A percentile compares a stretch with the other conserved stretches of the same genome.
These are phyloP conservation scores for Neosilurus mollespiculum DNA, from an alignment of 2,797 vertebrate genomes.

Conservation along the genomic window DNA sequence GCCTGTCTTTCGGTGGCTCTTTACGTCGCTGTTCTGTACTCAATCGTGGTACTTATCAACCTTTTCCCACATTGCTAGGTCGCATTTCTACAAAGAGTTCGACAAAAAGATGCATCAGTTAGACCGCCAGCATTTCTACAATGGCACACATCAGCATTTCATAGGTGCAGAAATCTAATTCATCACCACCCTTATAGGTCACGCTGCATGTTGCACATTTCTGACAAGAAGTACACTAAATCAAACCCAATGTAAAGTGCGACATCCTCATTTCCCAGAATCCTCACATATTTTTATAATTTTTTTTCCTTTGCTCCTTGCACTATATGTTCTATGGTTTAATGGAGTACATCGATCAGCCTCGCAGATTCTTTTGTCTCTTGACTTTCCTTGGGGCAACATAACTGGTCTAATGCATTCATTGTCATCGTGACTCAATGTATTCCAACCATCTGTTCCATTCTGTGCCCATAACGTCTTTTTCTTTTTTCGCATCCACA, in stretches of 20 bases:
- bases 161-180: conserved; percentile 45
- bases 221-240: conserved; percentile 34
- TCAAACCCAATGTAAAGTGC: conserved; percentile 25
- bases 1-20: neutral
- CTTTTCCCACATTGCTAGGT: neutral
- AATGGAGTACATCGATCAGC: conserved; percentile 47
- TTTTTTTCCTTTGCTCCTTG: neutral
- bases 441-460: conserved; percentile 57
- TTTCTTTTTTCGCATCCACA: conserved; percentile 30
- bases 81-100: conserved; percentile 9
- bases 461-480: conserved; percentile 41
- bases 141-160: conserved; percentile 37
- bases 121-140: conserved; percentile 22
- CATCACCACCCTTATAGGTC: conserved; percentile 38
- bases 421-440: conserved; percentile 55
- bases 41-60: conserved; percentile 22
- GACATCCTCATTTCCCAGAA: conserved; percentile 41
- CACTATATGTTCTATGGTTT: conserved; percentile 29
- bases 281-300: conserved; percentile 12
- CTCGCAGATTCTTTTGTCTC: conserved; percentile 45
- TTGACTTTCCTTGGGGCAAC: conserved; percentile 54
- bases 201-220: conserved; percentile 19
- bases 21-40: neutral
- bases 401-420: conserved; percentile 53
- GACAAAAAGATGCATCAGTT: conserved; percentile 27